Conservation (phyloP, 2,113 vertebrate species). For the Bos indicus region DNA sequence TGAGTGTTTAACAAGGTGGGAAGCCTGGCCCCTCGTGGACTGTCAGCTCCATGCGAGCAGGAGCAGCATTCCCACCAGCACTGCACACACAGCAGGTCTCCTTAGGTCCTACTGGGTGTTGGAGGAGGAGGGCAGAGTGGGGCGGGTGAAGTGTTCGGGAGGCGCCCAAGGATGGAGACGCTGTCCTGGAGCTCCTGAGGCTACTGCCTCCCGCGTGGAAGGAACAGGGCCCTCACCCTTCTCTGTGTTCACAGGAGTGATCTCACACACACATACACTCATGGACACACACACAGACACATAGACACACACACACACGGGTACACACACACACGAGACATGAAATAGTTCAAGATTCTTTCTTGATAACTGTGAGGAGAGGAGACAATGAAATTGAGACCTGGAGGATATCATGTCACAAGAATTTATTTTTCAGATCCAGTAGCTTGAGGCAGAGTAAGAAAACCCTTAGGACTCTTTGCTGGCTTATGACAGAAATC, state of each 20-base stretch:
- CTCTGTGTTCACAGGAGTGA: not conserved
- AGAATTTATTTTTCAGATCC: not conserved
- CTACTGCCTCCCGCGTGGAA: not conserved
- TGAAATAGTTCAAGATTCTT: not conserved
- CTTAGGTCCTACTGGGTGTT: not conserved
- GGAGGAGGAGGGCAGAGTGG: not conserved
- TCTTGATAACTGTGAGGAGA: not conserved
- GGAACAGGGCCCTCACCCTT: not conserved
- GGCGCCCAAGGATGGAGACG: not conserved
- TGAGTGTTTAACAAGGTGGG: not conserved
- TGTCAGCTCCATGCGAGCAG: not conserved
- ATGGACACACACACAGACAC: not conserved
- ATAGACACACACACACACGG: not conserved
- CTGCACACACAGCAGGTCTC: not conserved
- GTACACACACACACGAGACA: not conserved
- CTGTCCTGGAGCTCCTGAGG: not conserved
- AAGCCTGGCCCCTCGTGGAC: not conserved
- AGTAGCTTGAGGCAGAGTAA: not conserved
- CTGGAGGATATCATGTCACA: not conserved
- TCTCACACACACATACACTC: not conserved
- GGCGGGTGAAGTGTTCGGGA: not conserved
- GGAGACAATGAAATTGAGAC: not conserved
- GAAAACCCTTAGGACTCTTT: not conserved
- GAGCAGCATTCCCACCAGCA: not conserved
- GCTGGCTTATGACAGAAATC: not conserved